phyloP scores from a whole-genome alignment of 2,113 vertebrate species.

The Brachypodius melanocephalos region DNA sequence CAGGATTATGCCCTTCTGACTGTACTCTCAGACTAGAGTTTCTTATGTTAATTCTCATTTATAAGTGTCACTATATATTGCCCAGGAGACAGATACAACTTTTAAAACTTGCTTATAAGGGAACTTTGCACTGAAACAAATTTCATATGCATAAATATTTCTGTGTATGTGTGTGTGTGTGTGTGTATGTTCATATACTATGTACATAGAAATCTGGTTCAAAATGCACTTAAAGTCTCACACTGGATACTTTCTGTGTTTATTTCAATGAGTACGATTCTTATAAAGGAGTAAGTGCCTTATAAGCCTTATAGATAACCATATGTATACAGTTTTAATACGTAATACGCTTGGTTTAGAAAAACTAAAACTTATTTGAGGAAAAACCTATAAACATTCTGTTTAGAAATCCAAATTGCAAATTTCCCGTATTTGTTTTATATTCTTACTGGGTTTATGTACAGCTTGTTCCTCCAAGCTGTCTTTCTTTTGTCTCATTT shows the following conservation, averaged over 20 bases:
- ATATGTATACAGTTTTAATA: neutral
- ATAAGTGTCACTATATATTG: neutral
- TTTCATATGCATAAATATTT: neutral
- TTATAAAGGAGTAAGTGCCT: constrained; percentile 9
- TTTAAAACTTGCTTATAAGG: neutral
- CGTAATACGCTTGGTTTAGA: neutral
- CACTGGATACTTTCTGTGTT: neutral
- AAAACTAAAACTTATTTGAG: neutral
- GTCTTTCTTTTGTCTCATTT: neutral
- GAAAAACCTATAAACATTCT: neutral
- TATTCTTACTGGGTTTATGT: neutral
- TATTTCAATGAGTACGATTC: constrained; percentile 14
- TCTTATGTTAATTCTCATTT: constrained; percentile 36
- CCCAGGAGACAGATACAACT: neutral
- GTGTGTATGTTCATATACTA: neutral
- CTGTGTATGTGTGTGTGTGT: neutral
- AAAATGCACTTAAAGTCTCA: neutral
- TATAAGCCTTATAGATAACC: neutral
- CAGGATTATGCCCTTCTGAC: neutral
- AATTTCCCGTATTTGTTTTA: constrained; percentile 11
- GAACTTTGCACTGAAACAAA: neutral
- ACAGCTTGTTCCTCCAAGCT: neutral
- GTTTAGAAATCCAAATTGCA: neutral
- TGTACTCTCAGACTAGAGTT: neutral
- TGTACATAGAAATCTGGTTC: neutral